phyloP scores from a whole-genome alignment of 2,113 vertebrate species.

The Choloepus hoffmanni region DNA sequence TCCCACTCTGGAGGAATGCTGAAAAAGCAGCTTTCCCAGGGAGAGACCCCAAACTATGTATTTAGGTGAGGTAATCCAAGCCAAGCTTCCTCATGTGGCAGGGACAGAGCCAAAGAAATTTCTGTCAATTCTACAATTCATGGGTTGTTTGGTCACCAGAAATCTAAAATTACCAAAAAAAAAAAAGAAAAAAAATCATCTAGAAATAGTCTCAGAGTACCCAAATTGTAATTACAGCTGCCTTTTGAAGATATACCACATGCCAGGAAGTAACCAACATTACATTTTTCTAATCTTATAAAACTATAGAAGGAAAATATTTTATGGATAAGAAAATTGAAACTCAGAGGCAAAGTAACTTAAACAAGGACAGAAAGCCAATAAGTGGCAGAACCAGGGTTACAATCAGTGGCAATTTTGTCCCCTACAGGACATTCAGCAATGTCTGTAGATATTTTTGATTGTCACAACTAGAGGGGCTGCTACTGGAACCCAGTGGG shows the following conservation, averaged over 20 bases:
- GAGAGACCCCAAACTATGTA: constrained; percentile 38
- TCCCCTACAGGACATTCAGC: not conserved
- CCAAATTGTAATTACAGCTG: not conserved
- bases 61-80: not conserved
- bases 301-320: not conserved
- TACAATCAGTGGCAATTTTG: not conserved
- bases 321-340: not conserved
- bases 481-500: not conserved
- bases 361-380: not conserved
- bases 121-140: not conserved
- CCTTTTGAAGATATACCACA: not conserved
- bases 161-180: constrained; percentile 38
- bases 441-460: not conserved
- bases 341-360: not conserved
- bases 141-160: constrained; percentile 8
- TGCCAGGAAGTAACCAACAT: not conserved
- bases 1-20: constrained; percentile 36
- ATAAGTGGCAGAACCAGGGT: not conserved
- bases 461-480: not conserved
- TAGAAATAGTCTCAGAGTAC: not conserved
- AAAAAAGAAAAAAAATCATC: not conserved
- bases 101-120: constrained; percentile 47
- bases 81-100: not conserved
- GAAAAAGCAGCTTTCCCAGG: constrained; percentile 29
- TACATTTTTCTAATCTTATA: not conserved